These are phyloP conservation scores for Dicaeum eximium DNA, from an alignment of 2,113 vertebrate genomes.

Conservation along the genomic window DNA sequence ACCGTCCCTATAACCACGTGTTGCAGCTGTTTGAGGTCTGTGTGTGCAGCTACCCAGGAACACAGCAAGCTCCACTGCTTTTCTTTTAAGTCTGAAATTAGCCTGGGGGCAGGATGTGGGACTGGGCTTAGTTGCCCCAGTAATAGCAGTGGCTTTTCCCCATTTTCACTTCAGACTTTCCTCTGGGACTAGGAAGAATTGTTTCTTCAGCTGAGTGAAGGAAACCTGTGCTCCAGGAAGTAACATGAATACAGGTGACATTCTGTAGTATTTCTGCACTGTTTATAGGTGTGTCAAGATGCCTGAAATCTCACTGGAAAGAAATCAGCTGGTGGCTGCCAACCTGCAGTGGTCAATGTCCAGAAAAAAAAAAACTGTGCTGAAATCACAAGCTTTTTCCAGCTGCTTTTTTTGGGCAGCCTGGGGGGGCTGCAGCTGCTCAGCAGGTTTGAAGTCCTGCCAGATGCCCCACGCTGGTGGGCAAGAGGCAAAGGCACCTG, in stretches of 20 bases:
- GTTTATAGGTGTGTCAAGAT: not conserved
- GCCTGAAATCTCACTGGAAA: not conserved
- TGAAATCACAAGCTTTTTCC: not conserved
- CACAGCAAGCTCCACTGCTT: not conserved
- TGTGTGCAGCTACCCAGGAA: not conserved
- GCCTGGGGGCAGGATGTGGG: not conserved
- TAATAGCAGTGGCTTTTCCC: not conserved
- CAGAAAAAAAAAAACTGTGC: not conserved
- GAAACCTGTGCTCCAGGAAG: not conserved
- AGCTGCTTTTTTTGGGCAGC: not conserved
- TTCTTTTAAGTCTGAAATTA: not conserved
- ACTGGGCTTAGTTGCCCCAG: not conserved
- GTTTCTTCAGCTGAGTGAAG: not conserved
- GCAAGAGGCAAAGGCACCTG: not conserved
- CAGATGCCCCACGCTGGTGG: not conserved
- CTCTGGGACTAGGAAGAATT: not conserved
- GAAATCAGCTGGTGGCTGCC: not conserved
- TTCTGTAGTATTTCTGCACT: not conserved
- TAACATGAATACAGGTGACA: not conserved
- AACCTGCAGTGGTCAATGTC: not conserved
- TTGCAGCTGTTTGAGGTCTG: not conserved
- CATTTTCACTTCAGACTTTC: not conserved
- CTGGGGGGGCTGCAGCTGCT: not conserved
- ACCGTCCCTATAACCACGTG: rapidly evolving
- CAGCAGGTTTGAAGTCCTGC: not conserved